phyloP scores from a whole-genome alignment of 2,888 invertebrate genomes.

The Mechanitis mazaeus region DNA sequence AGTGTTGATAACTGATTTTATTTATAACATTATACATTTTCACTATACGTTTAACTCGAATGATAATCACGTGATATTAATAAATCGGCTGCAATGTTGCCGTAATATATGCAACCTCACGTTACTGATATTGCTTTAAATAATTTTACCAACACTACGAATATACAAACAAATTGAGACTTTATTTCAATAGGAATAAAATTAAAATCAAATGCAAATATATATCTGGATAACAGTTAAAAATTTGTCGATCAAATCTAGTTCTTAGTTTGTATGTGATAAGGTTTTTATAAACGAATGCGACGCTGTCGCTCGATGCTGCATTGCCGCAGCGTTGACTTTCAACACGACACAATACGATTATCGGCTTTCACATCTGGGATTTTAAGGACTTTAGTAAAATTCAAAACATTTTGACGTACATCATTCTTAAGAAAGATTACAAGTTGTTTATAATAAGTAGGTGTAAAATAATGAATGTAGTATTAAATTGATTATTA shows the following conservation, averaged over 20 bases:
- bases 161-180: constrained; percentile 12
- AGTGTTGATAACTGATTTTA: constrained; percentile 23
- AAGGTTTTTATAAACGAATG: not conserved
- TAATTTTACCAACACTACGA: constrained; percentile 20
- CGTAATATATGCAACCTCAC: constrained; percentile 35
- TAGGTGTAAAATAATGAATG: no score
- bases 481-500: no score
- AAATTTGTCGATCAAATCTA: not conserved
- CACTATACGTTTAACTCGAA: constrained; percentile 24
- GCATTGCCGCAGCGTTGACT: constrained; percentile 34
- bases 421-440: not conserved
- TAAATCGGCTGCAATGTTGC: constrained; percentile 28
- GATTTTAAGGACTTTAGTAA: not conserved
- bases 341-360: constrained; percentile 40
- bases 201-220: constrained; percentile 8
- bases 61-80: constrained; percentile 32
- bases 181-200: constrained; percentile 12
- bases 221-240: not conserved
- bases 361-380: constrained; percentile 29
- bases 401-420: not conserved
- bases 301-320: constrained; percentile 20
- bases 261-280: not conserved
- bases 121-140: constrained; percentile 32
- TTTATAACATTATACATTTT: constrained; percentile 25
- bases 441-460: not conserved